Evolutionary conservation across 2,888 invertebrate genomes (phyloP), one percentile per base, ranked within the genome.

Genomic region (Leucozona laternaria): DNA sequence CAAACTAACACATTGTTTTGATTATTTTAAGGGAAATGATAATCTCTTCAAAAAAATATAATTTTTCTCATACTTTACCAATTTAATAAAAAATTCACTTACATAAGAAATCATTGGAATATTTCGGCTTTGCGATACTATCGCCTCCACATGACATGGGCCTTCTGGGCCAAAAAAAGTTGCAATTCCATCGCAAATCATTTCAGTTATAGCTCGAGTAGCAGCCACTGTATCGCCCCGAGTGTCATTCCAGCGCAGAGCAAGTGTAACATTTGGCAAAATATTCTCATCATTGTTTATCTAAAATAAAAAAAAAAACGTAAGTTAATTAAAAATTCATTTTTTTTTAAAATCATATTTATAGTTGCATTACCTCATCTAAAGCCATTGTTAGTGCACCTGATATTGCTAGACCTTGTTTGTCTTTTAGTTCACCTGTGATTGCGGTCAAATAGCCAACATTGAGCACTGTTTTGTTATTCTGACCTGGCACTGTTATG

Each of bases 71-170:
- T 4, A 25, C 3, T 5, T 28, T 28, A 28, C 10, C 13, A 40
- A 15, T 40, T 40, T 40, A 17, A 17, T 45, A 25, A 50, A 22
- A 25, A 50, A 22, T 13, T 43, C 6, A 17, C 98, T 96, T 93
- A 98, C 98, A 93, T 98, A 98, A 91, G 98, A 97, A 92, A 99
- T 97, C 97, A 99, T 98, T 80, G 98, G 98, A 91, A 98, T 95
- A 93, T 98, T 98, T 92, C 97, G 95, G 58, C 98, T 96, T 91
- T 98, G 97, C 28, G 98, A 96, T 72, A 99, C 96, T 90, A 97
- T 97, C 72, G 98, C 98, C 93, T 98, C 98, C n/a, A 98, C 97
- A 91, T 96, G 95, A 93, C 99, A 99, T 70, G 96, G 95, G 80
- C 98, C 97, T 93, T 99, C 99, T 2, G 98, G 98, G 4, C 99